Evolutionary conservation across 2,888 invertebrate genomes (phyloP).

Genomic region (Cerceris ruficornis): DNA sequence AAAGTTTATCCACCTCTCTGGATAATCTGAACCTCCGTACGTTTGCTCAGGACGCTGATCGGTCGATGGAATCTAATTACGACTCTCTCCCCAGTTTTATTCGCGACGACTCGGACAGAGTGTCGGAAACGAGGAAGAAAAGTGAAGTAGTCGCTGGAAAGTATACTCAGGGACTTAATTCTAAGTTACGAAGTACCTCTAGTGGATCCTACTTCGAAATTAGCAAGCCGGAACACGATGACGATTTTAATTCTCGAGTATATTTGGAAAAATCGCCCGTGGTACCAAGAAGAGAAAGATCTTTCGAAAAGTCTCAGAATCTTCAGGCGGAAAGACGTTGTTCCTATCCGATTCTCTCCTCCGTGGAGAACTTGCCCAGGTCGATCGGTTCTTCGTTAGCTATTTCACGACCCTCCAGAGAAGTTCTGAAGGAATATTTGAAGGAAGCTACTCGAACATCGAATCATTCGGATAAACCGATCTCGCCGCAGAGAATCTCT

Average conservation of each 20-base stretch:
- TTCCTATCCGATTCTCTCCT: constrained; percentile 29
- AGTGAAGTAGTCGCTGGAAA: background rate
- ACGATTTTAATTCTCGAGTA: no score
- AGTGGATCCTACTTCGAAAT: constrained; percentile 2
- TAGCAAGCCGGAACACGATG: no score
- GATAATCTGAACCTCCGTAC: constrained; percentile 16
- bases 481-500: background rate
- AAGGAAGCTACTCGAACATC: background rate
- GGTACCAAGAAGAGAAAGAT: background rate
- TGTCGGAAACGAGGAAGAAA: background rate
- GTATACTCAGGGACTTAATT: background rate
- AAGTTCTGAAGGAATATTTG: background rate
- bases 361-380: constrained; percentile 38
- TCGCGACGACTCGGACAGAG: background rate
- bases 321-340: constrained; percentile 13
- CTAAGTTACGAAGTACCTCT: constrained; percentile 4
- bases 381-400: background rate
- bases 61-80: background rate
- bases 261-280: no score
- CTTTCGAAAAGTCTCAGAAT: background rate
- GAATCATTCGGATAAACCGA: background rate
- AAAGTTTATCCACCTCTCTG: constrained; percentile 19
- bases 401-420: background rate
- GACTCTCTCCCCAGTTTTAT: constrained; percentile 12
- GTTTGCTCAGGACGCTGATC: background rate